Evolutionary conservation across 2,888 invertebrate species (phyloP), one percentile per base, ranked within the genome.

Genomic region (Peribatodes rhomboidaria): DNA sequence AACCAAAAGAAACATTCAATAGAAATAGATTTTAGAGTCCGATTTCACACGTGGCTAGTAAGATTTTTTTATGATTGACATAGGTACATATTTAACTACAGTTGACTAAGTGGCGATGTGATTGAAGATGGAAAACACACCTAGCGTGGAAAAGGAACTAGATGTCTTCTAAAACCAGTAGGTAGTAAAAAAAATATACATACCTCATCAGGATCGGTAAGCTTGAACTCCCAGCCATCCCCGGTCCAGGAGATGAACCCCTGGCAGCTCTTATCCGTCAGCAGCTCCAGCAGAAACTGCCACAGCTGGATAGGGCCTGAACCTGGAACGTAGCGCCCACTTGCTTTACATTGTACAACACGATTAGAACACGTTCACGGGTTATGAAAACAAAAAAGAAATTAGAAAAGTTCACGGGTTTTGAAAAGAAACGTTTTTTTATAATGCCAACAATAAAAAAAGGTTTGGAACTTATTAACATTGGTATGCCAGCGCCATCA

Each of bases 161-260:
- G n/a, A n/a, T n/a, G n/a, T n/a, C n/a, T n/a, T n/a, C n/a, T n/a
- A n/a, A n/a, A n/a, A n/a, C n/a, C 7, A 10, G 2, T 7, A 6
- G 8, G 1, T 41, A 1, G 16, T 6, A 6, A 2, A 41, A 16
- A 16, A 2, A 7, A 7, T 1, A 18, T 33, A 22, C 64, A 77
- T 69, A 98, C 98, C 94, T 99, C 99, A 92, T 99, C 99, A 0
- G 99, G 99, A 92, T 99, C 99, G 41, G 98, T 98, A 63, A 99
- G 94, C 87, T 99, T 99, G 94, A 99, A 99, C 91, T 99, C 99
- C 99, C 99, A 99, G 65, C 99, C 99, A 84, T 99, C 99, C 16
- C 99, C 99, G 31, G 99, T 99, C 99, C 99, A 99, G 71, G 98
- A 98, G 84, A 99, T 99, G 93, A 99, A 99, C 59, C 97, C 96